A percentile compares a stretch with the other conserved stretches of the same genome.
Evolutionary conservation across 2,113 vertebrate genomes (phyloP).

Genomic region (Fregetta grallaria): DNA sequence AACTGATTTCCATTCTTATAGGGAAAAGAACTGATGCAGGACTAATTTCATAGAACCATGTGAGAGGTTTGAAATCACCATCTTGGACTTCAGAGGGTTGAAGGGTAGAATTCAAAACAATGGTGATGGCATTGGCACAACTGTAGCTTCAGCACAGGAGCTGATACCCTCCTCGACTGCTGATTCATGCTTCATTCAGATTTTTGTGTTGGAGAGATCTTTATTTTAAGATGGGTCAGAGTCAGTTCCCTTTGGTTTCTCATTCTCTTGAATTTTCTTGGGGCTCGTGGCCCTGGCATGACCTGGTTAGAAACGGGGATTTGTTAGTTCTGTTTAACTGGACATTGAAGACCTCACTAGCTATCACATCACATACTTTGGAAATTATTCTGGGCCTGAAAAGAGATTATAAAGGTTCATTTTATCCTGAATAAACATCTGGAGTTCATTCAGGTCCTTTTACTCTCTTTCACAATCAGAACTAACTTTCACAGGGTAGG

Average conservation of each 20-base stretch:
- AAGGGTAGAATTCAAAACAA: background rate
- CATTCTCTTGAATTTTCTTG: background rate
- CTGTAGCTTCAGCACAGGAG: background rate
- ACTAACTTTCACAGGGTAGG: background rate
- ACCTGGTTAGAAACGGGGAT: background rate
- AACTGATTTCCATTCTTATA: background rate
- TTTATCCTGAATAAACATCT: background rate
- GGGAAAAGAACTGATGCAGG: background rate
- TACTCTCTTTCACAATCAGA: background rate
- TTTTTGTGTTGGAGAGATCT: background rate
- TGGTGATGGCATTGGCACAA: background rate
- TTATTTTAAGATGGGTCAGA: background rate
- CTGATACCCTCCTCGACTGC: background rate
- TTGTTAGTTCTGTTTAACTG: background rate
- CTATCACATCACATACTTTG: background rate
- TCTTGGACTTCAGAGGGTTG: background rate
- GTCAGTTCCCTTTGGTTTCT: background rate
- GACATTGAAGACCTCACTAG: background rate
- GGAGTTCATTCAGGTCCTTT: background rate
- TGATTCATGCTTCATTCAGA: background rate
- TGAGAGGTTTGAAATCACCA: background rate
- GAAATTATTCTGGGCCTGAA: background rate
- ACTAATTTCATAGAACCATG: background rate
- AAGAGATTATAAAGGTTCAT: background rate
- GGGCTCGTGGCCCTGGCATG: background rate